phyloP scores from a whole-genome alignment of 2,113 vertebrate species.

The Laticauda colubrina region DNA sequence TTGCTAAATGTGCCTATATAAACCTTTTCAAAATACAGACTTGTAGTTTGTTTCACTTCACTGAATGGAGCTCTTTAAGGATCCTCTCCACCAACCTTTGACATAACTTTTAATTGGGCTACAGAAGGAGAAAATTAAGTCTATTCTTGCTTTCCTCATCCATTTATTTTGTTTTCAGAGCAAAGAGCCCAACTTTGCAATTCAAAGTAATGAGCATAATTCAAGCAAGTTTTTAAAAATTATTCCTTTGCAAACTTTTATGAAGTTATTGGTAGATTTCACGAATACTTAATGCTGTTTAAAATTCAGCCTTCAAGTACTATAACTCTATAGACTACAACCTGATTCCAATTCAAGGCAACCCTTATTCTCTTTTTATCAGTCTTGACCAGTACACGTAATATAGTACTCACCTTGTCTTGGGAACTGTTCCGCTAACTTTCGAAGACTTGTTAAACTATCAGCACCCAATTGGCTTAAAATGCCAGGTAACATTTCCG shows the following conservation, averaged over 20 bases:
- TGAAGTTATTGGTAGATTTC: neutral
- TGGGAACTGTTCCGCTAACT: constrained; percentile 95
- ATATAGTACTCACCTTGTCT: constrained; percentile 82
- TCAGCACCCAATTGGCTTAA: constrained; percentile 97
- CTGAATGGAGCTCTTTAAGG: neutral
- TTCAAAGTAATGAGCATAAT: neutral
- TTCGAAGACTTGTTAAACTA: constrained; percentile 96
- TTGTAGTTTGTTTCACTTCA: neutral
- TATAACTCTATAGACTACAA: neutral
- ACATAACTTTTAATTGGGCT: neutral
- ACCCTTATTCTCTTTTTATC: neutral
- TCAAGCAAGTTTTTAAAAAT: neutral
- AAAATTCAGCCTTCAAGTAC: neutral
- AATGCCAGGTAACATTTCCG: constrained; percentile 98
- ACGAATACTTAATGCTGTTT: neutral
- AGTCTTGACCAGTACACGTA: neutral
- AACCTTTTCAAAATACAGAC: neutral
- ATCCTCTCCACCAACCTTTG: neutral
- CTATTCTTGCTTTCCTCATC: neutral
- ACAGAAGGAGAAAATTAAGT: neutral
- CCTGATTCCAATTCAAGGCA: neutral
- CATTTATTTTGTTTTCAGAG: neutral
- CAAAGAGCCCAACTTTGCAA: neutral
- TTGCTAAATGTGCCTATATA: neutral
- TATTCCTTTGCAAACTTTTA: neutral